Evolutionary conservation across 2,113 vertebrate genomes (phyloP).

Genomic region (Mastomys coucha): DNA sequence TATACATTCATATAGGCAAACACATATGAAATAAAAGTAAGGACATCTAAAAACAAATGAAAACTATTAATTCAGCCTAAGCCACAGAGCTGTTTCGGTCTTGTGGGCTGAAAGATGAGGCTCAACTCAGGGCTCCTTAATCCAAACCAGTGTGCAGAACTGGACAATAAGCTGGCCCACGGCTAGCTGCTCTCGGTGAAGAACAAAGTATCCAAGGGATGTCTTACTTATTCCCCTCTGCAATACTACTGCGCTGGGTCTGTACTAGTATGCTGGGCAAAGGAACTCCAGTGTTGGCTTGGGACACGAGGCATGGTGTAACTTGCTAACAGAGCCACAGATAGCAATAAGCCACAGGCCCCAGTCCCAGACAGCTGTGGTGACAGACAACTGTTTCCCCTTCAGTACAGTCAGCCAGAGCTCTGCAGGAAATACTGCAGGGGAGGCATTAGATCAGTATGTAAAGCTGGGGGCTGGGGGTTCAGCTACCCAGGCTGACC

Average conservation of each 20-base stretch:
- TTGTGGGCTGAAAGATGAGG: neutral
- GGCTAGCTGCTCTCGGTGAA: neutral
- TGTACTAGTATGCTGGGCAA: neutral
- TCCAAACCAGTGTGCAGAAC: neutral
- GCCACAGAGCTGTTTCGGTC: neutral
- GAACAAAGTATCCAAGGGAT: neutral
- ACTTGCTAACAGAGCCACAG: neutral
- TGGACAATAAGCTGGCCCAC: neutral
- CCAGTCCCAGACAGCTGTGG: neutral
- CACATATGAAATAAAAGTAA: neutral
- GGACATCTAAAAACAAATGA: neutral
- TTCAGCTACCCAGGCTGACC: neutral
- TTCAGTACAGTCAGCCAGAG: no score
- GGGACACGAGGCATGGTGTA: neutral
- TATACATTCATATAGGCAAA: neutral
- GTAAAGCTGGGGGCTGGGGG: neutral
- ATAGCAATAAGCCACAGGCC: neutral
- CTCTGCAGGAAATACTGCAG: fast-evolving
- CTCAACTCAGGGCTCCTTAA: neutral
- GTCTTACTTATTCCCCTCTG: neutral
- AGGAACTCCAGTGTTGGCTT: neutral
- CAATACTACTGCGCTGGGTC: neutral
- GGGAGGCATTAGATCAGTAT: fast-evolving
- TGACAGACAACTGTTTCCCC: fast-evolving
- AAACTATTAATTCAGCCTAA: neutral